Conservation (phyloP, 2,888 invertebrate species). For the Acleris holmiana region DNA sequence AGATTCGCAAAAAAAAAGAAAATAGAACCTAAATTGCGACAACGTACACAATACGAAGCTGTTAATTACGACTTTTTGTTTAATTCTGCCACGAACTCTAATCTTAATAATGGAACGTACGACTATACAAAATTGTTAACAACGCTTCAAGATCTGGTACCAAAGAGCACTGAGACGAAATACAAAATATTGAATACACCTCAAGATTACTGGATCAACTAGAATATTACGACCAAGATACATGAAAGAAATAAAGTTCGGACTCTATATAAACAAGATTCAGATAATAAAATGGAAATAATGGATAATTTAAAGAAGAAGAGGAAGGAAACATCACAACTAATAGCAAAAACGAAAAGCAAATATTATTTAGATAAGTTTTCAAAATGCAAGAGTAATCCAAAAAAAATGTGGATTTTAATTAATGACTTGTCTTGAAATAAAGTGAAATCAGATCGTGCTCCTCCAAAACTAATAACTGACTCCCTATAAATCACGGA, state of each 20-base stretch:
- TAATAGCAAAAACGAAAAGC: constrained; percentile 31
- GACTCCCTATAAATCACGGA: neutral
- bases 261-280: constrained; percentile 28
- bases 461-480: neutral
- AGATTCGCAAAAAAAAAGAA: constrained; percentile 38
- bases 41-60: constrained; percentile 19
- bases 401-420: constrained; percentile 40
- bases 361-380: neutral
- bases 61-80: neutral
- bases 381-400: constrained; percentile 33
- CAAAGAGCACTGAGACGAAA: neutral
- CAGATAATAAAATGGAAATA: constrained; percentile 18
- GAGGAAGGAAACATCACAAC: constrained; percentile 12
- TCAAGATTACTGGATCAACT: constrained; percentile 38
- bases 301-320: constrained; percentile 16
- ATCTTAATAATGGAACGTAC: neutral
- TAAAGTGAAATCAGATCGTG: constrained; percentile 3
- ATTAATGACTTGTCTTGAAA: constrained; percentile 34
- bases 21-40: neutral
- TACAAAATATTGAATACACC: constrained; percentile 35
- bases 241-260: constrained; percentile 34
- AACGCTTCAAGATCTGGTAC: neutral
- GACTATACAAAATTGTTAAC: neutral
- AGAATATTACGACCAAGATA: constrained; percentile 32
- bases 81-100: neutral